Evolutionary conservation across 2,797 vertebrate species (phyloP), one percentile per base, ranked within the genome.

Genomic region (Sebastes vulpes): DNA sequence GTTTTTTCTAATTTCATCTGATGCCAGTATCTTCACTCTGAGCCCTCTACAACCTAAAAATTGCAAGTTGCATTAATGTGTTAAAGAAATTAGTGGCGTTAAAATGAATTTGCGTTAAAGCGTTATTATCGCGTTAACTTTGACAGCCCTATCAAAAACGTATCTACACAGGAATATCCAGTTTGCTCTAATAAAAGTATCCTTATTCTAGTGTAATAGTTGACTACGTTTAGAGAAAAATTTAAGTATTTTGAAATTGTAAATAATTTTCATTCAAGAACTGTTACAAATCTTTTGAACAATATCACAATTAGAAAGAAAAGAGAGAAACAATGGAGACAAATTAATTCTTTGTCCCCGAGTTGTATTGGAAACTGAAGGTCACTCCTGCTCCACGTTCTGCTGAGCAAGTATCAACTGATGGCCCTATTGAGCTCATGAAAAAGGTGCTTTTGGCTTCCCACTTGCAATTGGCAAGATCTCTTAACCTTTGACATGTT

Each of bases 401-500:
- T 90, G 86, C 91, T 84, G 87, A 84, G 89, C 88, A 91, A 92
- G 92, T 90, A 91, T 90, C 90, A 90, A 91, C 87, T 72, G 77
- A 84, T 91, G 87, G 85, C 84, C 90, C 90, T 29, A 91, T 92
- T 92, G 88, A 95, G 92, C 85, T 78, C 29, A 79, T 93, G 89
- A 94, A 94, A 92, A 91, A 86, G 72, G 73, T 90, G 54, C 82
- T 85, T 91, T 88, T 94, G 88, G 86, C 90, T 92, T 92, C 92
- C 84, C 87, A 87, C 87, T 92, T 86, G 88, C 85, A 91, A 85
- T 89, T 81, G 89, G 93, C 91, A 90, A 93, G 91, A 94, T 94
- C 92, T 86, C 86, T 92, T 95, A 93, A 95, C 91, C 96, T 96
- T 95, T 96, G 95, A 93, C 95, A 95, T 95, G 95, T 95, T 95